Base-by-base conservation (phyloP, 2,888 invertebrate species). In the Tenthredo mesomela region DNA sequence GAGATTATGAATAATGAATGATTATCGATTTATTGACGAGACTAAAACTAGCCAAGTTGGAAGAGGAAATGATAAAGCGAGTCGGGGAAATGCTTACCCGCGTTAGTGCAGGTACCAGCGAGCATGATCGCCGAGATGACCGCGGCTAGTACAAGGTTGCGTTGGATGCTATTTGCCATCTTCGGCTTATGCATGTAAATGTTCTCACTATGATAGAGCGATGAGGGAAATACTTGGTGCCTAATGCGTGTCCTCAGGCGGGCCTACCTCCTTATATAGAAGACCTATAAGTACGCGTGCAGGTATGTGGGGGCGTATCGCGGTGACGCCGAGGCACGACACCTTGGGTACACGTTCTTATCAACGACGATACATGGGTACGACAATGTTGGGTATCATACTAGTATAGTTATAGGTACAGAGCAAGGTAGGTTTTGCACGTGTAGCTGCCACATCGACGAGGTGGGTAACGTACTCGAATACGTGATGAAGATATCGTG, bases 161-260 rank as follows among this genome's bases (percentile, higher is more conserved):
- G 50, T 47, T 21, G 29, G 29, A 78, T 9, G 54, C 47, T 78
- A n/a, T 54, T n/a, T n/a, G 54, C 78, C 78, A 78, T 78, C 37
- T 54, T 78, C 54, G 54, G 33, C 58, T 78, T 75, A 6, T n/a
- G 47, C 54, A 21, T 54, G n/a, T 10, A 10, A 33, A 54, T 25
- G 33, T 50, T 29, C 29, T 33, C 33, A 2, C 25, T 10, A n/a
- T n/a, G 21, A 15, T 18, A 67, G 37, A 15, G 58, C 37, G 50
- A 78, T 37, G 18, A 33, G 54, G 37, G n/a, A 37, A 33, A 75
- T 33, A 78, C 78, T 33, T 18, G 10, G 33, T 33, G 54, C 37
- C 54, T 33, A 78, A 54, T 78, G 78, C 78, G 78, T 54, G 54
- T 18, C 78, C 37, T 37, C 54, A n/a, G n/a, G 2, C 78, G 0